Percentiles rank a stretch among this genome's conserved stretches.
These are phyloP conservation scores for Sitobion miscanthi DNA, from an alignment of 1,140 invertebrate species.

Conservation along the genomic window DNA sequence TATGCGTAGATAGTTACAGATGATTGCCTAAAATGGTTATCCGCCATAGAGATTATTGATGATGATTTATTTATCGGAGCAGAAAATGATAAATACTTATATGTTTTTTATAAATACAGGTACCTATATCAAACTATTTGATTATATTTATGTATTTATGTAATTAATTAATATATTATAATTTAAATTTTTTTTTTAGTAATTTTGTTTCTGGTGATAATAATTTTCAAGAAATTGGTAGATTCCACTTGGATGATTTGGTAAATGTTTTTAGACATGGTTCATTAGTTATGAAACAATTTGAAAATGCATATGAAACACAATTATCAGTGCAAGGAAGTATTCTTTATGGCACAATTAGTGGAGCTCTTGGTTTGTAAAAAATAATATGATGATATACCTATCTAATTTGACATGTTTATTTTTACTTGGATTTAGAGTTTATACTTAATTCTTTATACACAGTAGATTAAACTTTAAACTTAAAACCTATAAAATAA, in stretches of 20 bases:
- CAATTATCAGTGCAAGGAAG: constrained; percentile 77
- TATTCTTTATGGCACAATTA: constrained; percentile 87
- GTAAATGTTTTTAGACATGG: constrained; percentile 96
- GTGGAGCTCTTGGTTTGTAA: constrained; percentile 82
- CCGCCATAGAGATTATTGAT: constrained; percentile 94
- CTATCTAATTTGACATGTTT: neutral
- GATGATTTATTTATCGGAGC: constrained; percentile 96
- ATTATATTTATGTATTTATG: neutral
- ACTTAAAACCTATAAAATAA: neutral
- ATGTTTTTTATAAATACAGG: constrained; percentile 95
- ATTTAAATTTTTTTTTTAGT: neutral
- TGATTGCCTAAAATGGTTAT: constrained; percentile 98
- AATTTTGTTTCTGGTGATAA: constrained; percentile 61
- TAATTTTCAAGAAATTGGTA: constrained; percentile 75
- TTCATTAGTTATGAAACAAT: constrained; percentile 92
- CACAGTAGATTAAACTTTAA: neutral
- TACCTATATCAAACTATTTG: constrained; percentile 62
- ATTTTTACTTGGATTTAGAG: neutral
- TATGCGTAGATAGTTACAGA: constrained; percentile 80
- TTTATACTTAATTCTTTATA: neutral
- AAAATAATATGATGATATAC: neutral
- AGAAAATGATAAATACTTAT: constrained; percentile 87
- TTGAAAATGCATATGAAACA: constrained; percentile 76
- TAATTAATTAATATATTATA: neutral
- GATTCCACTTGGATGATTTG: constrained; percentile 95